These are phyloP conservation scores for Drosophila aldrichi DNA, from an alignment of 2,888 invertebrate genomes.

Conservation along the genomic window DNA sequence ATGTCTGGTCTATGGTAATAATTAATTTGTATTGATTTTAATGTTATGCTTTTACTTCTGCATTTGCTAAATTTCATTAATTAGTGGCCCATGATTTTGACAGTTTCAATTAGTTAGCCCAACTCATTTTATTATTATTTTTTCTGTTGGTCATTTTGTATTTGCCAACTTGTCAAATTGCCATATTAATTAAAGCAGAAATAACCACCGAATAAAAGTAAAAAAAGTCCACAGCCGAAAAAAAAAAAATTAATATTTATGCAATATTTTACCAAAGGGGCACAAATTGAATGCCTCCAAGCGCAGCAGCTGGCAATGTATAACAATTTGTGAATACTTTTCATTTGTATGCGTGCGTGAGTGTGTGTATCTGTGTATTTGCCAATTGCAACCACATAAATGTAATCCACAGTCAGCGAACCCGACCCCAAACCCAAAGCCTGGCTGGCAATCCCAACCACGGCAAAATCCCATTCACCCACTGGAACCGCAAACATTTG, in stretches of 20 bases:
- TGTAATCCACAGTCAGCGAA: conserved; percentile 69
- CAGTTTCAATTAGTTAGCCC: conserved; percentile 70
- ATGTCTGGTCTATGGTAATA: conserved; percentile 38
- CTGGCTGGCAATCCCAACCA: conserved; percentile 12
- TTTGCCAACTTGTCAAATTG: conserved; percentile 59
- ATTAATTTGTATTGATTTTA: conserved; percentile 68
- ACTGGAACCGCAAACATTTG: conserved; percentile 76
- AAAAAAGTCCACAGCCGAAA: conserved; percentile 3
- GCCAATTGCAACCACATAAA: conserved; percentile 71
- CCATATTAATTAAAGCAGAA: conserved; percentile 51
- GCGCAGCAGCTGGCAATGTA: conserved; percentile 41
- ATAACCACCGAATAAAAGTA: neutral
- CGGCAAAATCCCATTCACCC: conserved; percentile 25
- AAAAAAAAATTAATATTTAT: conserved; percentile 22
- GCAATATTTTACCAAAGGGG: conserved; percentile 26
- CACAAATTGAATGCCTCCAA: conserved; percentile 31
- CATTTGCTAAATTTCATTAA: conserved; percentile 53
- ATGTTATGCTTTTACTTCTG: conserved; percentile 12
- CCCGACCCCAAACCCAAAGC: conserved; percentile 19
- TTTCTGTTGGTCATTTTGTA: conserved; percentile 18
- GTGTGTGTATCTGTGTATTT: conserved; percentile 23
- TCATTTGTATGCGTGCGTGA: conserved; percentile 1
- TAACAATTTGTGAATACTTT: conserved; percentile 54
- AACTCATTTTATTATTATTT: conserved; percentile 18
- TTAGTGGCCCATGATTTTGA: conserved; percentile 64